Conservation (phyloP, 2,113 vertebrate species). For the Thamnaconus septentrionalis region DNA sequence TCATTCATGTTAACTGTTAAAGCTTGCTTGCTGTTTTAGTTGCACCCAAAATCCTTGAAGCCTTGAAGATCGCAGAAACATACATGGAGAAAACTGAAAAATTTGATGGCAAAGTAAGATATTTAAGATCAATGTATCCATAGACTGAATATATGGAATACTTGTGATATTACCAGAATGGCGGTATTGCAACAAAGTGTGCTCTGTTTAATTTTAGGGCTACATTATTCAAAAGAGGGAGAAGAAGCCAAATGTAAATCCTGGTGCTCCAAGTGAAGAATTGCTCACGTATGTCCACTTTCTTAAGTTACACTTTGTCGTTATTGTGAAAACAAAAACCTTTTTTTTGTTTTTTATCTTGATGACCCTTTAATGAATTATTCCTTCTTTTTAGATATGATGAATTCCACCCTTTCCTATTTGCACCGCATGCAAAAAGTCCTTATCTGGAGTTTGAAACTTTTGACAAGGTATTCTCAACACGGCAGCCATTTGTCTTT, state of each 20-base stretch:
- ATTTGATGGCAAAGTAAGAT: slow-evolving; percentile 86
- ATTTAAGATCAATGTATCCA: not conserved
- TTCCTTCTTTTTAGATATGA: slow-evolving; percentile 84
- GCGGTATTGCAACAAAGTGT: not conserved
- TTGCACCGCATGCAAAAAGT: slow-evolving; percentile 86
- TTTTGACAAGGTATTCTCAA: slow-evolving; percentile 88
- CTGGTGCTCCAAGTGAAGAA: slow-evolving; percentile 84
- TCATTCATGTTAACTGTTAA: no score
- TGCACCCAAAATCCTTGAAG: slow-evolving; percentile 79
- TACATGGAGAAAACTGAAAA: slow-evolving; percentile 82
- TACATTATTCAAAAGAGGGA: slow-evolving; percentile 95
- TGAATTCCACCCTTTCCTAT: slow-evolving; percentile 98
- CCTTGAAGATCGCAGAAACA: slow-evolving; percentile 86
- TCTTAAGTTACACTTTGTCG: not conserved
- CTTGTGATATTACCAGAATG: no score
- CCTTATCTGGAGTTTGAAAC: slow-evolving; percentile 90
- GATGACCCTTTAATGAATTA: not conserved
- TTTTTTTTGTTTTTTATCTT: not conserved
- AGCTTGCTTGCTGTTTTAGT: slow-evolving; percentile 39
- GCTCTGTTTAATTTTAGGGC: slow-evolving; percentile 76
- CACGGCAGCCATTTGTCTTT: not conserved
- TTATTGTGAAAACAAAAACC: not conserved
- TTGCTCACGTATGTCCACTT: slow-evolving; percentile 86
- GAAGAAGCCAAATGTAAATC: slow-evolving; percentile 87
- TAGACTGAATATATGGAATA: no score